phyloP scores from a whole-genome alignment of 1,140 invertebrate species.

The Drosophila jambulina region DNA sequence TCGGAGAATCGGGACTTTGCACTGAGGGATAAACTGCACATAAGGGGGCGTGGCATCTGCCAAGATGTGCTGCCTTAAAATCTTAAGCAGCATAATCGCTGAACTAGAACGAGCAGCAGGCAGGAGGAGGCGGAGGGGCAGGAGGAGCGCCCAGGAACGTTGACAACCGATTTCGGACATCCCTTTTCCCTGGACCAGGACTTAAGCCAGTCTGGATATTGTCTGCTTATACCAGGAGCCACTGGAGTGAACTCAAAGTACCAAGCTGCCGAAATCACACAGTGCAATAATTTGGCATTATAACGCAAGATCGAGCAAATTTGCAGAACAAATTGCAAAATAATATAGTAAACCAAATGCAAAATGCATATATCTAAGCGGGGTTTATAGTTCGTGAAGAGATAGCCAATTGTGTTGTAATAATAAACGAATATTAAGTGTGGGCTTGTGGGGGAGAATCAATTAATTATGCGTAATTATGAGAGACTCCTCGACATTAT shows the following conservation, averaged over 20 bases:
- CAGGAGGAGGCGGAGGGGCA: slow-evolving; percentile 18
- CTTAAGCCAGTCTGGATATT: slow-evolving; percentile 13
- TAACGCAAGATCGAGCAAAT: slow-evolving; percentile 52
- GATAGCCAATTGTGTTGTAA: neutral
- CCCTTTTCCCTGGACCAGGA: slow-evolving; percentile 3
- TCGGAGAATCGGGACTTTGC: neutral
- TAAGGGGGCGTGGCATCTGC: slow-evolving; percentile 22
- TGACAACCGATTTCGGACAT: slow-evolving; percentile 32
- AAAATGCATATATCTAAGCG: slow-evolving; percentile 5
- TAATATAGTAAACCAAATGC: slow-evolving; percentile 25
- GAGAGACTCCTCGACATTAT: neutral
- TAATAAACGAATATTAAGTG: neutral
- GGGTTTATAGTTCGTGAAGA: neutral
- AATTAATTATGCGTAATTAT: neutral
- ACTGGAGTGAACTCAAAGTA: slow-evolving; percentile 20
- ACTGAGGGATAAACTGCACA: slow-evolving; percentile 21
- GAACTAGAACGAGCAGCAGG: slow-evolving; percentile 53
- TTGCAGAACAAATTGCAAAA: slow-evolving; percentile 20
- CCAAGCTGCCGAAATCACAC: slow-evolving; percentile 1
- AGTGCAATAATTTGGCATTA: slow-evolving; percentile 46
- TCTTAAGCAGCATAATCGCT: slow-evolving; percentile 67
- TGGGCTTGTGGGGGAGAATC: neutral
- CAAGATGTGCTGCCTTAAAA: slow-evolving; percentile 45
- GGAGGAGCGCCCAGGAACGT: slow-evolving; percentile 46
- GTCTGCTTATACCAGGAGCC: slow-evolving; percentile 7